These are phyloP conservation scores for Tetranychus piercei DNA, from an alignment of 2,888 invertebrate species.

Conservation along the genomic window DNA sequence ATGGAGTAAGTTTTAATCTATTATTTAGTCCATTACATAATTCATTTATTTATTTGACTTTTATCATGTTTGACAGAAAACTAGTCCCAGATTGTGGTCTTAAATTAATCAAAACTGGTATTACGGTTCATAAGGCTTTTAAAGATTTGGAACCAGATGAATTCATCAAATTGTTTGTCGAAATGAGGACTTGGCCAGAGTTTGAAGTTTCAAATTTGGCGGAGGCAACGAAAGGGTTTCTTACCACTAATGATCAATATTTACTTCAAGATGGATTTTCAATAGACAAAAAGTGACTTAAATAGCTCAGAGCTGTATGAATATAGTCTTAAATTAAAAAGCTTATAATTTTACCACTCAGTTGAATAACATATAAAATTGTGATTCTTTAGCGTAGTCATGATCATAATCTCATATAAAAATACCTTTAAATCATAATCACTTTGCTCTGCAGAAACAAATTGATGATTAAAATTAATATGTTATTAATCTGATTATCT, in stretches of 20 bases:
- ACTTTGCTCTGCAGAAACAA: too few relatives aligned
- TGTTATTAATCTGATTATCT: too few relatives aligned
- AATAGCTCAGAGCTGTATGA: too few relatives aligned
- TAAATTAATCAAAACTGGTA: conserved; percentile 43
- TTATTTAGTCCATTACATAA: background rate
- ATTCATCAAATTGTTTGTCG: conserved; percentile 36
- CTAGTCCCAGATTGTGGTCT: conserved; percentile 56
- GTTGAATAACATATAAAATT: too few relatives aligned
- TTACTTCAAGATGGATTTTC: background rate
- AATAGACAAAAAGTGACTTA: background rate
- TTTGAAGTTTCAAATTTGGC: conserved; percentile 2
- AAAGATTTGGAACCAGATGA: conserved; percentile 46
- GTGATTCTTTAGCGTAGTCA: too few relatives aligned
- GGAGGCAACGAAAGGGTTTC: background rate
- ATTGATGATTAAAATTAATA: too few relatives aligned
- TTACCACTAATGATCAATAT: background rate
- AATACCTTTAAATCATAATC: too few relatives aligned
- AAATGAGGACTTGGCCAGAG: conserved; percentile 9
- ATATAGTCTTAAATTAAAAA: too few relatives aligned
- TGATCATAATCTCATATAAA: too few relatives aligned
- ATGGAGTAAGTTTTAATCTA: conserved; percentile 43
- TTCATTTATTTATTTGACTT: background rate
- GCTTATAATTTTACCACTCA: too few relatives aligned
- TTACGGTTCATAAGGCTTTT: conserved; percentile 52
- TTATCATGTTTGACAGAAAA: conserved; percentile 11